These are phyloP conservation scores for Entomyzon cyanotis DNA, from an alignment of 2,113 vertebrate genomes.

Conservation along the genomic window DNA sequence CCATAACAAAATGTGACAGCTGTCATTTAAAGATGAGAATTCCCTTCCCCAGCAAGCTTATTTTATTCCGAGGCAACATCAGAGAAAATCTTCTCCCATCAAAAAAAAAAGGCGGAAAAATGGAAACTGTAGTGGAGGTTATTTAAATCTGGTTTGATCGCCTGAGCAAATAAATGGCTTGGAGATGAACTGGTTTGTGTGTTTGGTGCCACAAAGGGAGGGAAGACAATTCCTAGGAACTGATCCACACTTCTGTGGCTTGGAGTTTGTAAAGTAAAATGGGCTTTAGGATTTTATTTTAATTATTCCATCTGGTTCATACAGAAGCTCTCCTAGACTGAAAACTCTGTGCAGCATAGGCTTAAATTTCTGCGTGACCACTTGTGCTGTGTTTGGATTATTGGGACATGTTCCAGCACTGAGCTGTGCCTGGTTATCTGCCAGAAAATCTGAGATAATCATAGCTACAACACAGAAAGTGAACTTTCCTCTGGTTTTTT, in stretches of 20 bases:
- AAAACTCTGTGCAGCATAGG: not conserved
- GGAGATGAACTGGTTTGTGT: not conserved
- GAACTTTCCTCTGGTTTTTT: not conserved
- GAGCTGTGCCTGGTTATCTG: not conserved
- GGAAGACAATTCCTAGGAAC: not conserved
- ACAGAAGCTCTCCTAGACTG: not conserved
- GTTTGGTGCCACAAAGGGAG: not conserved
- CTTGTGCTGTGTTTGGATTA: not conserved
- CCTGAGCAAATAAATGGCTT: not conserved
- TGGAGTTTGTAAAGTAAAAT: not conserved
- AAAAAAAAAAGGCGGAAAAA: not conserved
- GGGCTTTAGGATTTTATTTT: not conserved
- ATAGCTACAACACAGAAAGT: not conserved
- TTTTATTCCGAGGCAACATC: conserved; percentile 8
- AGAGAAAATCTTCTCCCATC: not conserved
- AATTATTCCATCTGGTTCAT: conserved; percentile 19
- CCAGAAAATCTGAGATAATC: not conserved
- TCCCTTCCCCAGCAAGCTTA: not conserved
- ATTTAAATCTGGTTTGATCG: conserved; percentile 7
- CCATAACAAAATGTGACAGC: conserved; percentile 46
- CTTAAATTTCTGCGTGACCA: not conserved
- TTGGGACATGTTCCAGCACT: not conserved
- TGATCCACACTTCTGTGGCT: not conserved
- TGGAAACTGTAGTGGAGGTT: not conserved
- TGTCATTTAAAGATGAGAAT: conserved; percentile 34